Base-by-base conservation (phyloP, 2,797 vertebrate species). In the Benthosema pterotum region DNA sequence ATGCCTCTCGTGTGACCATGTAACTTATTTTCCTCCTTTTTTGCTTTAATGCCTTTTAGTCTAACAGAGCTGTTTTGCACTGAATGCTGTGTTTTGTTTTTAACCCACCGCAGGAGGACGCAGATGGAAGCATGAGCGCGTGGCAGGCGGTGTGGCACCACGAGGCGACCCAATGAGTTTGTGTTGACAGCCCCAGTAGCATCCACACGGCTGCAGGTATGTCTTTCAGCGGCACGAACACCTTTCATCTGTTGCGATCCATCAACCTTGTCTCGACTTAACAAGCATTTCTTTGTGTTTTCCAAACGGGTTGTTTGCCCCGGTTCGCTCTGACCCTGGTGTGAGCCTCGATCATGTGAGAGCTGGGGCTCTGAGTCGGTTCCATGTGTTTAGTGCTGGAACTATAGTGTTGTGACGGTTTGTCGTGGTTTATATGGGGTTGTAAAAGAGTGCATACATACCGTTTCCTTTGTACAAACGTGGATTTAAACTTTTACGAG, bases 161-260 rank as follows among this genome's bases (percentile, higher is more conserved):
- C 57, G 55, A 72, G 71, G 73, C 76, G 71, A 69, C 18, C 64
- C 72, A 63, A 86, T 90, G 83, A 90, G 80, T 87, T 84, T 64
- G 80, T 90, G 88, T 78, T 85, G 88, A 92, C 84, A 85, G 86
- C 60, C 57, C 57, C 81, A 69, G 71, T 55, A 11, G 32, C 28
- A 73, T 69, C 69, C 55, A 57, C 55, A 53, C 81, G 57, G 67
- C 68, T 38, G 59, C 76, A 78, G 87, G 83, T 85, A 76, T 70
- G 74, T 77, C 77, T 79, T 79, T 79, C 67, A 57, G 81, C 77
- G 65, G 58, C 78, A 75, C 81, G 75, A 76, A 75, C 76, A 76
- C 78, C 65, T 69, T 79, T 82, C 72, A 83, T 79, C 78, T 52
- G 62, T 50, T 63, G 67, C 67, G 47, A 72, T 83, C 83, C 49